Conservation (phyloP, 1,140 invertebrate species). For the Reticulitermes speratus region DNA sequence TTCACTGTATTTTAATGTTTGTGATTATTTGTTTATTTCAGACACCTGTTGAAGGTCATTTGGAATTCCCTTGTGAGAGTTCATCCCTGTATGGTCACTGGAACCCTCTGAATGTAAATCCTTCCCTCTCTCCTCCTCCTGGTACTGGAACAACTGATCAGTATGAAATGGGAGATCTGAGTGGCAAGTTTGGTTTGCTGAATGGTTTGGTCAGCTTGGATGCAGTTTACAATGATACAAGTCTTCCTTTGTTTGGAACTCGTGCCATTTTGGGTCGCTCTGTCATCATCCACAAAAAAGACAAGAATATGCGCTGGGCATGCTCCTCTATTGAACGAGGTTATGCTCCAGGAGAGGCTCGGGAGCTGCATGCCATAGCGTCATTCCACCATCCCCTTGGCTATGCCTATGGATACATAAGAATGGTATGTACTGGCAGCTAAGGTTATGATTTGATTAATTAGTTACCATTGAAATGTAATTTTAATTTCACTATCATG, state of each 20-base stretch:
- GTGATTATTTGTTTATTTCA: constrained; percentile 45
- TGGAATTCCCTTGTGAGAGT: constrained; percentile 85
- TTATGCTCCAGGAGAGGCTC: constrained; percentile 79
- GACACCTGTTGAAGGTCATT: constrained; percentile 73
- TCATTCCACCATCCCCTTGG: constrained; percentile 89
- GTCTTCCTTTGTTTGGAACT: constrained; percentile 80
- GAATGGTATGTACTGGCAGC: constrained; percentile 60
- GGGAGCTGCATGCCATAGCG: constrained; percentile 82
- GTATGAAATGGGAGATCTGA: constrained; percentile 87
- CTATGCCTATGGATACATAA: constrained; percentile 81
- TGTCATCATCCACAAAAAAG: constrained; percentile 78
- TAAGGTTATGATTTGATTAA: too few relatives aligned
- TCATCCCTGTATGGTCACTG: constrained; percentile 77
- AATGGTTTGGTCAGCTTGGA: constrained; percentile 53
- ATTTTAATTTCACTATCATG: too few relatives aligned
- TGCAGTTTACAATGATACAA: constrained; percentile 74
- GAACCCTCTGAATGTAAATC: constrained; percentile 75
- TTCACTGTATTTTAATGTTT: constrained; percentile 26
- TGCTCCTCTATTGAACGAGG: constrained; percentile 83
- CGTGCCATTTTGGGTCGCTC: constrained; percentile 83
- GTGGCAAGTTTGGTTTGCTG: constrained; percentile 79
- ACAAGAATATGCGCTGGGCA: constrained; percentile 59
- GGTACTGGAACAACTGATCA: constrained; percentile 73
- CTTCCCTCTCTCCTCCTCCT: constrained; percentile 57
- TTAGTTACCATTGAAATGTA: too few relatives aligned